phyloP scores from a whole-genome alignment of 2,113 vertebrate species.

The Pomatorhinus ruficollis region DNA sequence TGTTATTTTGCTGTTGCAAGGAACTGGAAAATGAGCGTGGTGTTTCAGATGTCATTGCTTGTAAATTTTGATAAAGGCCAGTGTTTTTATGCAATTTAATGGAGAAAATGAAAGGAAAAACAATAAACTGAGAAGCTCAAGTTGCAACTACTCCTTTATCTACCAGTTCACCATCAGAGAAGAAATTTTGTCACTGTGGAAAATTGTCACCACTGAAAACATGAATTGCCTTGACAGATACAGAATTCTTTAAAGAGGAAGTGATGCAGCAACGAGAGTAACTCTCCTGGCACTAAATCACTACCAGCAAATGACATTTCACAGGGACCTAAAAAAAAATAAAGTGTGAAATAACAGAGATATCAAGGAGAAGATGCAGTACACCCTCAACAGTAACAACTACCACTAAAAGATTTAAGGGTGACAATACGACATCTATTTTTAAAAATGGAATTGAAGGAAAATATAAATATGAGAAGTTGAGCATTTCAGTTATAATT shows the following conservation, averaged over 20 bases:
- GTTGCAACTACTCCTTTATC: background rate
- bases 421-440: background rate
- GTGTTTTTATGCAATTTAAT: background rate
- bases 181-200: background rate
- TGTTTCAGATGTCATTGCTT: background rate
- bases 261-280: background rate
- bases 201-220: background rate
- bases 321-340: background rate
- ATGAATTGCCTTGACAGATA: background rate
- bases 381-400: background rate
- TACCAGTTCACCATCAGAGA: background rate
- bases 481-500: background rate
- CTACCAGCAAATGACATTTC: background rate
- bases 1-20: background rate
- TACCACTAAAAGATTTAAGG: background rate
- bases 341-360: background rate
- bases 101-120: background rate
- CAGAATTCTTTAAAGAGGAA: background rate
- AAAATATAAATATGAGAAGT: background rate
- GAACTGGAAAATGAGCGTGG: background rate
- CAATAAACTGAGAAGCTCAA: background rate
- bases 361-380: background rate
- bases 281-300: background rate
- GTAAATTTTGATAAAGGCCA: background rate
- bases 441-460: background rate